Evolutionary conservation across 2,113 vertebrate genomes (phyloP).

Genomic region (Clarias magur): DNA sequence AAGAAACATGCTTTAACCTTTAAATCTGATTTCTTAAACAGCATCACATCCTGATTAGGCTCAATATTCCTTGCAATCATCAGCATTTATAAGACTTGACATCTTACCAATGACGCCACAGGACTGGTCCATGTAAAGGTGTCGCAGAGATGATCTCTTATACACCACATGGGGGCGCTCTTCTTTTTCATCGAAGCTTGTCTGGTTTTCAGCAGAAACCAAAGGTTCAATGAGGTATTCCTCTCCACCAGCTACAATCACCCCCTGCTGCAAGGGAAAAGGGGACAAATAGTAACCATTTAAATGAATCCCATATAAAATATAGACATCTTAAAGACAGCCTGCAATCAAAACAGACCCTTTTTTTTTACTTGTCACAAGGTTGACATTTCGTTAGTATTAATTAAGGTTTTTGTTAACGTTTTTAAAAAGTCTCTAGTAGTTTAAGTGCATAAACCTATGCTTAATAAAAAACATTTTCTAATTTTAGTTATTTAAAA

Average conservation of each 20-base stretch:
- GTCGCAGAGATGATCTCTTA: slow-evolving; percentile 91
- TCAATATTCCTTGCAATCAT: neutral
- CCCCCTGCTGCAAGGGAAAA: slow-evolving; percentile 82
- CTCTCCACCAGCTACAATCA: slow-evolving; percentile 92
- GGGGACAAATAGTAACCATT: slow-evolving; percentile 19
- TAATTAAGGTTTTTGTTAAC: neutral
- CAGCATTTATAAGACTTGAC: neutral
- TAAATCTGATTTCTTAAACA: neutral
- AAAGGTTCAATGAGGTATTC: slow-evolving; percentile 97
- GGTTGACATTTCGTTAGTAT: neutral
- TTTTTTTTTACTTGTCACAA: neutral
- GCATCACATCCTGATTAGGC: too few species aligned
- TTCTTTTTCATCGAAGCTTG: slow-evolving; percentile 71
- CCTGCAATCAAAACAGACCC: neutral
- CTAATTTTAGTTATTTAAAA: too few species aligned
- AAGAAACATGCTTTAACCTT: neutral
- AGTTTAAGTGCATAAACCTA: too few species aligned
- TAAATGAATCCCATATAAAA: neutral
- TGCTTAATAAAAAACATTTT: too few species aligned
- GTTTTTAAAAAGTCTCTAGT: too few species aligned
- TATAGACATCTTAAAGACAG: neutral
- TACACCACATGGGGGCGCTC: slow-evolving; percentile 95
- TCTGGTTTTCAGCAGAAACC: slow-evolving; percentile 76
- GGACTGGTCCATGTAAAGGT: slow-evolving; percentile 92
- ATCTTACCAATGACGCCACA: slow-evolving; percentile 91